Percentiles rank a stretch among this genome's conserved stretches.
These are phyloP conservation scores for Diaprepes abbreviatus DNA, from an alignment of 2,888 invertebrate species.

Conservation along the genomic window DNA sequence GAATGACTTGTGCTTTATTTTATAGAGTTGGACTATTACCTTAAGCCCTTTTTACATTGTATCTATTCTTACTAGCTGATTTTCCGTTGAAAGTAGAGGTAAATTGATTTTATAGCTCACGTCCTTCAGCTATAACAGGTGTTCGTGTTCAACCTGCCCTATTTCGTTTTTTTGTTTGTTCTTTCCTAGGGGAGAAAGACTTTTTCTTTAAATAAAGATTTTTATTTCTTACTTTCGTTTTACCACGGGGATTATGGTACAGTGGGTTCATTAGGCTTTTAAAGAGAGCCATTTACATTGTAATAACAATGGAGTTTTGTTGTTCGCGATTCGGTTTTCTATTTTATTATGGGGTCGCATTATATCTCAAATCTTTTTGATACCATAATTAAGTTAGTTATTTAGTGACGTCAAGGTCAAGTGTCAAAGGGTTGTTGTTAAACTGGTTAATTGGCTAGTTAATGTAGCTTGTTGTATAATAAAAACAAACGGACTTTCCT, in stretches of 20 bases:
- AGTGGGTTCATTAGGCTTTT: constrained; percentile 53
- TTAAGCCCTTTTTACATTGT: constrained; percentile 55
- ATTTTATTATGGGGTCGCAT: constrained; percentile 31
- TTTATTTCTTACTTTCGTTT: constrained; percentile 38
- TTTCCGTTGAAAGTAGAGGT: constrained; percentile 63
- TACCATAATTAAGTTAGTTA: constrained; percentile 40
- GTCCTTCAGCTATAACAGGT: constrained; percentile 59
- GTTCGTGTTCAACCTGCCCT: constrained; percentile 65
- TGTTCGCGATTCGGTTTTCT: constrained; percentile 42
- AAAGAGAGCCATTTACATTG: constrained; percentile 53
- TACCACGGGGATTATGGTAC: constrained; percentile 56
- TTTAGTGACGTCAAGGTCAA: constrained; percentile 38
- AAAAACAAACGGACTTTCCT: no score
- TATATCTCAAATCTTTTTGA: constrained; percentile 34
- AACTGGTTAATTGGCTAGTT: constrained; percentile 31
- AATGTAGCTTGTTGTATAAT: background rate
- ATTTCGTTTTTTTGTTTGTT: constrained; percentile 53
- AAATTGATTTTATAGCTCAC: constrained; percentile 61
- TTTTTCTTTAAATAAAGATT: constrained; percentile 48
- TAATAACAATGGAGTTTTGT: constrained; percentile 50
- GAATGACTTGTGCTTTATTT: constrained; percentile 61
- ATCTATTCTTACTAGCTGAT: constrained; percentile 57
- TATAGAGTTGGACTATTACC: constrained; percentile 57
- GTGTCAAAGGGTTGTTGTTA: constrained; percentile 29
- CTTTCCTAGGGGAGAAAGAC: constrained; percentile 36